Evolutionary conservation across 2,113 vertebrate genomes (phyloP).

Genomic region (Murina feae): DNA sequence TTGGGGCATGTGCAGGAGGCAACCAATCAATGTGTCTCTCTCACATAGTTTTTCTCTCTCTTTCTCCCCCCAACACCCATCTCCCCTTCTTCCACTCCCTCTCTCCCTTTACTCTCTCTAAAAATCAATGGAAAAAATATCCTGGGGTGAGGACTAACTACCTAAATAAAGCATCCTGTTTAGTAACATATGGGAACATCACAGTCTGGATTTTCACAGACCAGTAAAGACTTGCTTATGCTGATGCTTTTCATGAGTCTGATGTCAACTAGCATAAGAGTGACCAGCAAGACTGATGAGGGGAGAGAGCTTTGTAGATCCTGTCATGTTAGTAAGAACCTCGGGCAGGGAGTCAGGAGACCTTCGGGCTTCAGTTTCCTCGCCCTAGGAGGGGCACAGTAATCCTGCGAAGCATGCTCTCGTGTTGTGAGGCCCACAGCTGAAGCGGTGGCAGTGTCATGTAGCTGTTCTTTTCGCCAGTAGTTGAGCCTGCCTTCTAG

Average conservation of each 20-base stretch:
- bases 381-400: neutral
- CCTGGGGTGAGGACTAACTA: too few relatives aligned
- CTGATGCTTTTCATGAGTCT: neutral
- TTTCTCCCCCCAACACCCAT: too few relatives aligned
- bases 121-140: too few relatives aligned
- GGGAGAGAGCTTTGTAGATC: neutral
- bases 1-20: too few relatives aligned
- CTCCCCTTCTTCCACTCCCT: too few relatives aligned
- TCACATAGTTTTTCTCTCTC: too few relatives aligned
- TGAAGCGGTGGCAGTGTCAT: neutral
- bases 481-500: neutral
- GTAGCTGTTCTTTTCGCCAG: neutral
- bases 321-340: neutral
- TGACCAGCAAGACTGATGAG: neutral
- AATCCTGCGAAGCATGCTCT: neutral
- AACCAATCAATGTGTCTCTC: too few relatives aligned
- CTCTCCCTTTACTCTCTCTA: too few relatives aligned
- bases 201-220: neutral
- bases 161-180: neutral
- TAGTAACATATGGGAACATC: neutral
- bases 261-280: too few relatives aligned
- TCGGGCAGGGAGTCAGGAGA: neutral
- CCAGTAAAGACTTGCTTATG: neutral
- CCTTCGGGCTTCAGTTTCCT: neutral
- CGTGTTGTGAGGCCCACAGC: neutral